A percentile compares a stretch with the other conserved stretches of the same genome.
These are phyloP conservation scores for Nyctereutes procyonoides DNA, from an alignment of 2,113 vertebrate genomes.

Conservation along the genomic window DNA sequence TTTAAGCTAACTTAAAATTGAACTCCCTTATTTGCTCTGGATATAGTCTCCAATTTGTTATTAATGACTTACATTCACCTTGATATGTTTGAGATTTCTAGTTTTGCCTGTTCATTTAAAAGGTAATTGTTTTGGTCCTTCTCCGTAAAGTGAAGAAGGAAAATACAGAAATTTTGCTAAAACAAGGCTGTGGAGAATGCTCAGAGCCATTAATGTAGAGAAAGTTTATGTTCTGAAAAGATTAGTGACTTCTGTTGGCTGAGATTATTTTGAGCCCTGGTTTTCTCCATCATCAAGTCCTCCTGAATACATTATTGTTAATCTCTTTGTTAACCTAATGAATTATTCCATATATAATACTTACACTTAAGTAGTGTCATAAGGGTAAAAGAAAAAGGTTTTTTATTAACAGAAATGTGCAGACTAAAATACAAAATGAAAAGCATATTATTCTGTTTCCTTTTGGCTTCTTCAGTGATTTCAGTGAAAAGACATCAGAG, in stretches of 20 bases:
- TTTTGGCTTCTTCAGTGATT: constrained; percentile 47
- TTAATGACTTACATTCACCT: background rate
- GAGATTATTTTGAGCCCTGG: constrained; percentile 21
- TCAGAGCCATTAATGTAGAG: background rate
- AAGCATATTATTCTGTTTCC: constrained; percentile 54
- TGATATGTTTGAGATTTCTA: constrained; percentile 28
- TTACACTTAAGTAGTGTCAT: constrained; percentile 10
- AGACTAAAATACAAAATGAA: constrained; percentile 2
- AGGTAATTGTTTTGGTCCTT: background rate
- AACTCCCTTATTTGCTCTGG: background rate
- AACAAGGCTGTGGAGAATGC: background rate
- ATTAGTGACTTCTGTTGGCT: background rate
- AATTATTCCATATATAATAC: constrained; percentile 57
- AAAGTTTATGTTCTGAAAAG: constrained; percentile 47
- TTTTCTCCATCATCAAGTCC: constrained; percentile 39
- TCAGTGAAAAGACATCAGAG: constrained; percentile 44
- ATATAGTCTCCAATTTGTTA: constrained; percentile 10
- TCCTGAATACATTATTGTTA: constrained; percentile 37
- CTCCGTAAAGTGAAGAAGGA: background rate
- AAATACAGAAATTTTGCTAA: background rate
- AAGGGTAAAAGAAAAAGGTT: background rate
- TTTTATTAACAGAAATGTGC: background rate
- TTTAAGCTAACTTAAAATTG: background rate
- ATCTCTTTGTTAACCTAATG: constrained; percentile 50
- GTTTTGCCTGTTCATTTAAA: constrained; percentile 8